Evolutionary conservation across 2,797 vertebrate species (phyloP), one percentile per base, ranked within the genome.

Genomic region (Melanotaenia parkinsoni): DNA sequence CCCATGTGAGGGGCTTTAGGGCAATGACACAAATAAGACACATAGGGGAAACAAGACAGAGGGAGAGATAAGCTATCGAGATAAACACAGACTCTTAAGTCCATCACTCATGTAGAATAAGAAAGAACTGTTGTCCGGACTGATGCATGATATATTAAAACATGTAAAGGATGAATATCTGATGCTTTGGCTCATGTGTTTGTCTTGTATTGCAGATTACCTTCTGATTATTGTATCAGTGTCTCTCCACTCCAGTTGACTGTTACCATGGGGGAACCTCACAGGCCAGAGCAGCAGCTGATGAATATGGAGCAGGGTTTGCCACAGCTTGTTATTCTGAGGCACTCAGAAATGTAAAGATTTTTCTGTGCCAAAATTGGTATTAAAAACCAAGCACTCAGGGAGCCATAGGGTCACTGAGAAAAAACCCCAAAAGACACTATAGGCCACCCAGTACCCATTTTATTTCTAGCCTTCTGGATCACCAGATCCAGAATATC

Each of bases 1-100:
- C 83, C 85, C 88, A 89, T 92, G 90, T 90, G 91, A 91, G 80
- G 82, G 82, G 80, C 90, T 91, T 86, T 58, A 86, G 89, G 91
- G 91, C 84, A 72, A 50, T 88, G 90, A 92, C 63, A 82, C 85
- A 86, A 72, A 85, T 37, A 2, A 74, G 57, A 67, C 68, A 20
- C 70, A 30, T 45, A 70, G 47, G 30, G 60, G 20, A 38, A 68
- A 35, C n/a, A 53, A 70, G n/a, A 63, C 66, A 61, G 47, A 32
- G 47, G 20, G 70, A 72, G 70, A 72, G 76, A 76, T 58, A 62
- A 72, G 74, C 78, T 72, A 62, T 50, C 2, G 38, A 76, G 76
- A 88, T 80, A 54, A 85, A 63, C 47, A 70, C 30, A 18, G 58
- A 74, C 37, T 79, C 35, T 72, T 58, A n/a, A 66, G 74, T 74